A percentile compares a stretch with the other conserved stretches of the same genome.
These are phyloP conservation scores for Oligia strigilis DNA, from an alignment of 2,888 invertebrate genomes.

Conservation along the genomic window DNA sequence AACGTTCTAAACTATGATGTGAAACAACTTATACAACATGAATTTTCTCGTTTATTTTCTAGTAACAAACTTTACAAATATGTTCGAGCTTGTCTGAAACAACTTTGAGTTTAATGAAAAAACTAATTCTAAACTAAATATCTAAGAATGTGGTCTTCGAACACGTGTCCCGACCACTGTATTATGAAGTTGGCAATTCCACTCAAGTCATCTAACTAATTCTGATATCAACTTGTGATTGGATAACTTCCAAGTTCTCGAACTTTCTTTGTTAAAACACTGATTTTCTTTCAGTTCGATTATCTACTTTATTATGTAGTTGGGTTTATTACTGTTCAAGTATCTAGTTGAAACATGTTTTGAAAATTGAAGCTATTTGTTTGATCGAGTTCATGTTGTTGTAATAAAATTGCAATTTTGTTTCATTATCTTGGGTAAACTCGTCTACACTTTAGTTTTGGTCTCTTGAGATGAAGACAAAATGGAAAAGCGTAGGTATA, in stretches of 20 bases:
- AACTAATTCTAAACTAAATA: slow-evolving; percentile 64
- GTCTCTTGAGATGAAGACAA: background rate
- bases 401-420: slow-evolving; percentile 23
- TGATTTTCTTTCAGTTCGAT: slow-evolving; percentile 55
- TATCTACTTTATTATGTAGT: slow-evolving; percentile 29
- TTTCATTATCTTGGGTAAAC: slow-evolving; percentile 16
- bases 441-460: slow-evolving; percentile 15
- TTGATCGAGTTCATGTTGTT: slow-evolving; percentile 40
- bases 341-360: slow-evolving; percentile 37
- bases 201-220: slow-evolving; percentile 65
- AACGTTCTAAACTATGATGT: slow-evolving; percentile 43
- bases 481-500: background rate
- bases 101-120: slow-evolving; percentile 62
- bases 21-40: slow-evolving; percentile 41
- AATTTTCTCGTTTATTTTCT: slow-evolving; percentile 58
- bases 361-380: slow-evolving; percentile 44
- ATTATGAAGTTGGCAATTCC: slow-evolving; percentile 69
- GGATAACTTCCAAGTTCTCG: slow-evolving; percentile 64
- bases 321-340: slow-evolving; percentile 36
- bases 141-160: slow-evolving; percentile 53
- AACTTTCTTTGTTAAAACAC: slow-evolving; percentile 60
- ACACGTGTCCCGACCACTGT: slow-evolving; percentile 62
- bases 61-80: slow-evolving; percentile 53
- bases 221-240: slow-evolving; percentile 72
- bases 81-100: slow-evolving; percentile 34